phyloP scores from a whole-genome alignment of 2,888 invertebrate species.

The Nomada fucata region DNA sequence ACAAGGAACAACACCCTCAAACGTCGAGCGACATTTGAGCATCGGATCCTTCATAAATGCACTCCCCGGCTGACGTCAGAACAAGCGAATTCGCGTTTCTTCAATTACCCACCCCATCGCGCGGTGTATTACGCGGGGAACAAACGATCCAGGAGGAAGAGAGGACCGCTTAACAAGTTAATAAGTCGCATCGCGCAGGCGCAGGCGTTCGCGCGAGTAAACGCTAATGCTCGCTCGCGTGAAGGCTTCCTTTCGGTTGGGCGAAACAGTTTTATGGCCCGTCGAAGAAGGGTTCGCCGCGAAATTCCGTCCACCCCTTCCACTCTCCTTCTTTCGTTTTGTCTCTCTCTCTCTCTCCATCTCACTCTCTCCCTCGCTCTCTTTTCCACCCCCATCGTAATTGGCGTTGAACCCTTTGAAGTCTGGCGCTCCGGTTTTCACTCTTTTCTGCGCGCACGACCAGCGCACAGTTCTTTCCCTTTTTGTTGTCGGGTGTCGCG shows the following conservation, averaged over 20 bases:
- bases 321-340: background rate
- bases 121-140: constrained; percentile 1
- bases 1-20: too few relatives aligned
- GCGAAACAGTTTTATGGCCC: constrained; percentile 44
- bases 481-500: constrained; percentile 57
- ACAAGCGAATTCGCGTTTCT: constrained; percentile 9
- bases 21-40: background rate
- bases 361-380: too few relatives aligned
- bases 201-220: constrained; percentile 53
- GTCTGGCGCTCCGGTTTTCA: constrained; percentile 68
- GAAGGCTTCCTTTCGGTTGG: constrained; percentile 41
- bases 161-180: constrained; percentile 56
- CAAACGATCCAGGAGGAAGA: constrained; percentile 55
- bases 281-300: constrained; percentile 48
- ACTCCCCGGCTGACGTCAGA: background rate
- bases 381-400: constrained; percentile 63
- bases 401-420: constrained; percentile 80
- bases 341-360: too few relatives aligned
- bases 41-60: background rate
- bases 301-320: constrained; percentile 31
- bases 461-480: constrained; percentile 12
- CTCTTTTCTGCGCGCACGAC: constrained; percentile 33
- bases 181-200: constrained; percentile 49
- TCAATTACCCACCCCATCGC: constrained; percentile 5
- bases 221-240: constrained; percentile 50